Conservation (phyloP, 1,140 invertebrate genomes). For the Brachionus sp. region DNA sequence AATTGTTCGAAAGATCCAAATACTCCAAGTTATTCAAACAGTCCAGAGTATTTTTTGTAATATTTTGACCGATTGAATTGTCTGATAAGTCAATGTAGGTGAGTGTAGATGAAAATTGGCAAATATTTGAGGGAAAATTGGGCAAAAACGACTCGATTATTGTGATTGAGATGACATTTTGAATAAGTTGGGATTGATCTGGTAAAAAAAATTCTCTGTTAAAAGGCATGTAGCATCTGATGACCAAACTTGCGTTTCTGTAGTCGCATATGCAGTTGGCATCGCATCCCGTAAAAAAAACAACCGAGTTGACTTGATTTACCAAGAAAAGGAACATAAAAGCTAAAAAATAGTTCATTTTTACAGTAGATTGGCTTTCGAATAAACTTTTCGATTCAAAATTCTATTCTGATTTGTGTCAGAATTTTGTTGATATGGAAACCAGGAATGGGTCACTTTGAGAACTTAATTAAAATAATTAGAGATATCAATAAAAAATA, state of each 20-base stretch:
- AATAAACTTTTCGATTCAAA: background rate
- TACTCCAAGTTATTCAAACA: constrained; percentile 20
- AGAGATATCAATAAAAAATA: too few relatives aligned
- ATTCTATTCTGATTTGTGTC: background rate
- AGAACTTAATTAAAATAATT: too few relatives aligned
- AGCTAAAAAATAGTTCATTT: background rate
- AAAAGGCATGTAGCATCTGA: background rate
- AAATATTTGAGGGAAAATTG: constrained; percentile 6
- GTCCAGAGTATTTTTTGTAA: background rate
- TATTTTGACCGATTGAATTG: background rate
- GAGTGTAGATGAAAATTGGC: background rate
- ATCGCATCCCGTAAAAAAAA: background rate
- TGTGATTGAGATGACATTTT: background rate
- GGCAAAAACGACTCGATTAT: background rate
- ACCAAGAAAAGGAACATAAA: background rate
- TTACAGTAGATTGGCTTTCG: background rate
- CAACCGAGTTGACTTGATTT: background rate
- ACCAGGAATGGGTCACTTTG: background rate
- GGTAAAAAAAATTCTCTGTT: background rate
- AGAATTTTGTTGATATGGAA: background rate
- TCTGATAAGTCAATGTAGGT: background rate
- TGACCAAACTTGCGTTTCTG: background rate
- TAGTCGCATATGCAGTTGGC: constrained; percentile 6
- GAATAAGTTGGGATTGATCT: background rate
- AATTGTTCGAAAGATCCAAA: constrained; percentile 33